Conservation (phyloP, 2,888 invertebrate genomes). For the Leucoma salicis region DNA sequence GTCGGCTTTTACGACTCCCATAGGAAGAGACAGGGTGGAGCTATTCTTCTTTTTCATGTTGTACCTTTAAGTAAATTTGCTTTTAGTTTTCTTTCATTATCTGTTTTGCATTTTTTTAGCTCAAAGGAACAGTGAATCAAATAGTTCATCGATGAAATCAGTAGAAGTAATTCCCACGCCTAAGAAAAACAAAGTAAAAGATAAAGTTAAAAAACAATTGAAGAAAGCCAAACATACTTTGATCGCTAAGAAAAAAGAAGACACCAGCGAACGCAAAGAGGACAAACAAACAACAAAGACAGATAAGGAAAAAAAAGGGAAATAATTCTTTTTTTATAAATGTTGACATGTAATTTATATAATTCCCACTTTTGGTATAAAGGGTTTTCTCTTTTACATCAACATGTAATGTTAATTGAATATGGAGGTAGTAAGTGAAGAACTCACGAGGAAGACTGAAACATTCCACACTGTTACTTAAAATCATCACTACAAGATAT, state of each 20-base stretch:
- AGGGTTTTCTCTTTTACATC: no score
- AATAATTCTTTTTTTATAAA: slow-evolving; percentile 32
- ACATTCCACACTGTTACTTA: slow-evolving; percentile 64
- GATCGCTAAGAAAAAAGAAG: slow-evolving; percentile 71
- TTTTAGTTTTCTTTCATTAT: not conserved
- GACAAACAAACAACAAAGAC: slow-evolving; percentile 39
- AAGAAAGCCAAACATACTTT: slow-evolving; percentile 74
- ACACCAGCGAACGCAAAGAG: slow-evolving; percentile 49
- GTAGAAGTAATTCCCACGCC: slow-evolving; percentile 56
- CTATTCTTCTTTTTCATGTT: no score
- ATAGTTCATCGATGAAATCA: slow-evolving; percentile 70
- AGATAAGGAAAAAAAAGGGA: slow-evolving; percentile 60
- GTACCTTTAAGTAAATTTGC: no score
- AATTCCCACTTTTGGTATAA: not conserved
- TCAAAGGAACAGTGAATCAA: slow-evolving; percentile 72
- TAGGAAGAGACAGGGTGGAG: no score
- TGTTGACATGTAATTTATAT: slow-evolving; percentile 19
- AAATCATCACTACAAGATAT: not conserved
- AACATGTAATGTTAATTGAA: not conserved
- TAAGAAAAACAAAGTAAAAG: slow-evolving; percentile 75
- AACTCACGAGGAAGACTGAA: slow-evolving; percentile 70
- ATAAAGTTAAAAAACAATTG: slow-evolving; percentile 74
- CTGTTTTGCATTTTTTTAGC: slow-evolving; percentile 51
- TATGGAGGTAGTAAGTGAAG: slow-evolving; percentile 26
- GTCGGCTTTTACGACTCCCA: no score